Conservation (phyloP, 2,888 invertebrate genomes). For the Drosophila colorata region DNA sequence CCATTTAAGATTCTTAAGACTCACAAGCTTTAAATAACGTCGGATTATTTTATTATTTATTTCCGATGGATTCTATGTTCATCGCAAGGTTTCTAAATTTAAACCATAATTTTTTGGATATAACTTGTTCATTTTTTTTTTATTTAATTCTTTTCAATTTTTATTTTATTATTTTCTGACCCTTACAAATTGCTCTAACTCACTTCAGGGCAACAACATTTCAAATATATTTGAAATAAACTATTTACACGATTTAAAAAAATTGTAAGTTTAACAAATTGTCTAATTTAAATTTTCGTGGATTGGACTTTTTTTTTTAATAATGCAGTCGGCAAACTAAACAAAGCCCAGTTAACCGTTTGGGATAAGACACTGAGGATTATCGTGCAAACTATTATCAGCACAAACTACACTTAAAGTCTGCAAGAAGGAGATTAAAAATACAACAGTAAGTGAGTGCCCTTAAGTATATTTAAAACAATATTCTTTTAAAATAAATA, state of each 20-base stretch:
- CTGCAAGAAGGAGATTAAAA: neutral
- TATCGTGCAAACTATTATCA: constrained; percentile 1
- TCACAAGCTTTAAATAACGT: too few relatives aligned
- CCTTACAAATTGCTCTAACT: too few relatives aligned
- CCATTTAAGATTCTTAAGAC: too few relatives aligned
- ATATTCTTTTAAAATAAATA: constrained; percentile 2
- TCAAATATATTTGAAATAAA: neutral
- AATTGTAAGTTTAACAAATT: neutral
- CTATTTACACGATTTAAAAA: too few relatives aligned
- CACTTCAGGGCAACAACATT: too few relatives aligned
- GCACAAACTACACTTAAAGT: neutral
- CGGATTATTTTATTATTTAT: too few relatives aligned
- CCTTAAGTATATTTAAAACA: neutral
- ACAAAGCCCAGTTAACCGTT: neutral
- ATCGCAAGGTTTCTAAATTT: too few relatives aligned
- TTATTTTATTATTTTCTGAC: too few relatives aligned
- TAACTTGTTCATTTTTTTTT: too few relatives aligned
- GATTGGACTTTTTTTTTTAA: neutral
- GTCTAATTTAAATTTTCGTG: neutral
- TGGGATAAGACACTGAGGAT: neutral
- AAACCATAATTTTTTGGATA: too few relatives aligned
- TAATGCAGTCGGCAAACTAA: constrained; percentile 9
- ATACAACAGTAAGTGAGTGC: neutral
- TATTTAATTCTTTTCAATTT: too few relatives aligned
- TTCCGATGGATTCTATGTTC: too few relatives aligned